phyloP scores from a whole-genome alignment of 2,888 invertebrate species.

The Diaprepes abbreviatus region DNA sequence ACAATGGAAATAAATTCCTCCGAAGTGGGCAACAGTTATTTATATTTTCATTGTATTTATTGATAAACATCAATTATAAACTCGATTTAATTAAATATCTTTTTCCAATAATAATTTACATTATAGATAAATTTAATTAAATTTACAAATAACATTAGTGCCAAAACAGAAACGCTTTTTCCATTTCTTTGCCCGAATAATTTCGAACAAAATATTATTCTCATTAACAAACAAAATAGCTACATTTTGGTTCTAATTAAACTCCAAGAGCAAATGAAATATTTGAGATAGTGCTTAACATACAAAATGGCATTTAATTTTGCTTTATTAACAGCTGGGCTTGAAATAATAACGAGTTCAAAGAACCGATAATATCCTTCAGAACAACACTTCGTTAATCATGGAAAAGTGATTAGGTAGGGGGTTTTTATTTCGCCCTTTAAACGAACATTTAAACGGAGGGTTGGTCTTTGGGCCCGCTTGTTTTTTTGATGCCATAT shows the following conservation, averaged over 20 bases:
- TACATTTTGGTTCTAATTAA: conserved; percentile 32
- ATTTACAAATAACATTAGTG: not conserved
- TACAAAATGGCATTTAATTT: conserved; percentile 46
- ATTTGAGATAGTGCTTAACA: conserved; percentile 33
- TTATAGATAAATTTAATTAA: not conserved
- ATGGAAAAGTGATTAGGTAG: too few species aligned
- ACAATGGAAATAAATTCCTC: too few species aligned
- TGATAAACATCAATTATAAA: too few species aligned
- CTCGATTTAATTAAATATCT: too few species aligned
- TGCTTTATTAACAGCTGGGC: conserved; percentile 41
- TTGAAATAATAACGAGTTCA: conserved; percentile 13
- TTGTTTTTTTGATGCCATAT: too few species aligned
- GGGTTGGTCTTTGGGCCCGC: too few species aligned
- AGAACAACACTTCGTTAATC: not conserved
- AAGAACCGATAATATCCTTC: not conserved
- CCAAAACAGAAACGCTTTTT: not conserved
- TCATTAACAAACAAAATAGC: conserved; percentile 8
- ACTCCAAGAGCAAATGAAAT: conserved; percentile 31
- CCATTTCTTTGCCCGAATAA: not conserved
- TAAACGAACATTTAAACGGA: too few species aligned
- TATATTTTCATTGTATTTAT: too few species aligned
- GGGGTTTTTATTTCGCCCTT: too few species aligned
- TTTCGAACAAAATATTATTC: not conserved
- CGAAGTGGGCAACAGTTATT: too few species aligned
- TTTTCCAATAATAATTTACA: too few species aligned